Base-by-base conservation (phyloP, 2,113 vertebrate genomes). In the Vanacampus margaritifer region DNA sequence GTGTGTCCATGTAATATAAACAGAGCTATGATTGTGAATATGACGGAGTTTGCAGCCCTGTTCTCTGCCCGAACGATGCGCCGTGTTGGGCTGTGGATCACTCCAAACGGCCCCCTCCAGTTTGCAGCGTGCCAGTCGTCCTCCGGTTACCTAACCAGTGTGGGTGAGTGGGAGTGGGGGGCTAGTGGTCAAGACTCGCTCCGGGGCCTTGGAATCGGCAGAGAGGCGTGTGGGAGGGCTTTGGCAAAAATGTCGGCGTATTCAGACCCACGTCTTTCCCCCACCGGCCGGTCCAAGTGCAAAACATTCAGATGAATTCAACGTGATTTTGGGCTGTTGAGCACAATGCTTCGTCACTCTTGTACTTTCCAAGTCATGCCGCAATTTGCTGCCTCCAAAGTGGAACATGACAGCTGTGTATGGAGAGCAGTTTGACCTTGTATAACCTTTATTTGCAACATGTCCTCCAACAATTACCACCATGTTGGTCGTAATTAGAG, bases 111-210 rank as follows among this genome's bases (percentile, higher is more conserved):
- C 26, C 83, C 78, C 84, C 83, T 76, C 80, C 76, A 75, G 64
- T 71, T 73, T 73, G 72, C 79, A 80, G 68, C 41, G 21, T 76
- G 85, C 85, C 84, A 85, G 84, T 85, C 80, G 60, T 62, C 60
- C 39, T 89, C 76, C 72, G 84, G 84, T 86, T 89, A 87, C 75
- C 84, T 88, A 87, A 88, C 76, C 79, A 69, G 78, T 71, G 83
- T 80, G 72, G 72, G 35, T 76, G 86, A 81, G 89, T 88, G 82
- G 86, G 87, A 79, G 87, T 82, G 67, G 39, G 75, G 82, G 26
- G 26, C 84, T 80, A 82, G 79, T 87, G 89, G 87, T 87, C 89
- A 90, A 83, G 85, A 77, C 84, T 83, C 75, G 79, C 76, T 86
- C 35, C 3, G 81, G 84, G 82, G 85, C 77, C 78, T 69, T 78